Base-by-base conservation (phyloP, 2,888 invertebrate species). In the Apamea crenata region DNA sequence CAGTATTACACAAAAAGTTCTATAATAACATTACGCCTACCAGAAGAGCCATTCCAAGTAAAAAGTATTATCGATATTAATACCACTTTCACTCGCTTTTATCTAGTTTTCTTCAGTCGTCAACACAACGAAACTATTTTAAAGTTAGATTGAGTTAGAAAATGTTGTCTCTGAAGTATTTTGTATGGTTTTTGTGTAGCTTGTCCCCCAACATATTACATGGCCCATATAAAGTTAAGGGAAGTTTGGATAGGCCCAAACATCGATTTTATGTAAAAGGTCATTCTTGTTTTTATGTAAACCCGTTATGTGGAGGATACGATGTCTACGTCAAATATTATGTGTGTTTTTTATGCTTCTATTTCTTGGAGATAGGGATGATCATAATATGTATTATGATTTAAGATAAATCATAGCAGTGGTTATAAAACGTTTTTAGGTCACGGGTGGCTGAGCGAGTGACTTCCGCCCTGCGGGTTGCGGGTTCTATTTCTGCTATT, bases 101-200 rank as follows among this genome's bases (percentile, higher is more conserved):
- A 89, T 90, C 87, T 83, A 85, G 87, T 87, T 86, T 86, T 77
- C 84, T 81, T 65, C 77, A 78, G 87, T 85, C 88, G 85, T 89
- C 89, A 90, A 90, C 88, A 81, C 87, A 89, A 90, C 85, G 79
- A 90, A 94, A 94, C 94, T 94, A 93, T 94, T 94, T 93, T 93
- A 94, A 95, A 95, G 92, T 95, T 94, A 95, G 93, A 95, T 94
- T 94, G 93, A 94, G 94, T 94, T 94, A 88, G 88, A 74, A 91
- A 93, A 91, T 90, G 87, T 87, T 88, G 82, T 90, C 86, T 83
- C 83, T 77, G 82, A 90, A 91, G 90, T 89, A 89, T 92, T 92
- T 93, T 86, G 89, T 89, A 89, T 72, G 87, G 89, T 91, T 93
- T 92, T 93, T 91, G 88, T 87, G 78, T 89, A 77, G 85, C 77